phyloP scores from a whole-genome alignment of 2,797 vertebrate species.

The Falco novaeseelandiae region DNA sequence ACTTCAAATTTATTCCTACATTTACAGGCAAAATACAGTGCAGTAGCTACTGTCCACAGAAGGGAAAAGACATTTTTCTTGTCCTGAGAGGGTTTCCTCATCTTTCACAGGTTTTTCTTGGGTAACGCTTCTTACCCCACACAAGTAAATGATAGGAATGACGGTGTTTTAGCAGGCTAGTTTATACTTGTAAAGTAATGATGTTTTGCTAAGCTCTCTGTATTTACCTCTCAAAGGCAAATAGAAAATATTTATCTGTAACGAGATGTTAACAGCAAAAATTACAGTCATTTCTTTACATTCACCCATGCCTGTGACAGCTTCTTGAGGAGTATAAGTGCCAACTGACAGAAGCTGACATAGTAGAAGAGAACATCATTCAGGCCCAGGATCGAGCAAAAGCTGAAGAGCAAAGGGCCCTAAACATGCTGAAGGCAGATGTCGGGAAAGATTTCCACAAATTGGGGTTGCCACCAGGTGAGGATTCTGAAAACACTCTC shows the following conservation, averaged over 20 bases:
- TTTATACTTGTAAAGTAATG: not conserved
- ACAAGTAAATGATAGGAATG: not conserved
- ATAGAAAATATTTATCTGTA: not conserved
- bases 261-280: not conserved
- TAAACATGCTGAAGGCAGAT: slow-evolving; percentile 56
- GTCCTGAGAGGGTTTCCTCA: not conserved
- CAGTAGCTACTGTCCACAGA: not conserved
- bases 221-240: not conserved
- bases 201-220: not conserved
- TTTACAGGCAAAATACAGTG: not conserved
- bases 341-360: slow-evolving; percentile 76
- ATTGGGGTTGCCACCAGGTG: slow-evolving; percentile 81
- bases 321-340: slow-evolving; percentile 74
- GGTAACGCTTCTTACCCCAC: not conserved
- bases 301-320: slow-evolving; percentile 53
- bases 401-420: slow-evolving; percentile 74
- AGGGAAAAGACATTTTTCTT: not conserved
- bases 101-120: not conserved
- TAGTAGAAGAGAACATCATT: slow-evolving; percentile 85
- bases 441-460: slow-evolving; percentile 45
- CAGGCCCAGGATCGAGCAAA: slow-evolving; percentile 79
- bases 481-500: not conserved
- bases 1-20: not conserved
- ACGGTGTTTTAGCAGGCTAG: not conserved
- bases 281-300: not conserved